Base-by-base conservation (phyloP, 2,113 vertebrate species). In the Arothron firmamentum region DNA sequence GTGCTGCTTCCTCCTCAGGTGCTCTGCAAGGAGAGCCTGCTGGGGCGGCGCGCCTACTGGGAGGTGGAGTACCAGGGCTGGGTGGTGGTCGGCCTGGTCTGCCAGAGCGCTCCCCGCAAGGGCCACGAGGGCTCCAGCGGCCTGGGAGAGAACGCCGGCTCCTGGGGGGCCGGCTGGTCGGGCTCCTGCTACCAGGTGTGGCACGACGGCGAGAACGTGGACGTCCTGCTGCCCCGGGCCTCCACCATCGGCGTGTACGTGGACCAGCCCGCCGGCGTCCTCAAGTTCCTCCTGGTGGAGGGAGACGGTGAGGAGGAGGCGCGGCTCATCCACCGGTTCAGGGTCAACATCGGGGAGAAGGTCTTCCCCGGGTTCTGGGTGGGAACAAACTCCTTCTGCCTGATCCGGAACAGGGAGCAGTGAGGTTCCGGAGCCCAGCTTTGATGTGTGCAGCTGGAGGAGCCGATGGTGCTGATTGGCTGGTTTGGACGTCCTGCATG, bases 141-240 rank as follows among this genome's bases (percentile, higher is more conserved):
- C 43, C 68, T 92, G 1, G 91, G 91, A 1, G 90, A 92, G 69
- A 92, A 92, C 67, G 28, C 9, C 18, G 7, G 13, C 52, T 92
- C 91, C 42, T 92, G 91, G 91, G 90, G 87, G 1, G 59, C 59
- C 1, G 90, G 91, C 72, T 91, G 89, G 90, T 85, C 83, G 0
- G 89, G 90, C 3, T 86, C 89, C 69, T 77, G 72, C 80, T 92
- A 85, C 82, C 89, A 92, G 12, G 81, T 82, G 15, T 92, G 91
- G 91, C 87, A 91, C 84, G 78, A 89, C 19, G 53, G 80, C 0
- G 88, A 87, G 38, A 88, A 89, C 45, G 28, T 68, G 43, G 87
- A 90, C 47, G 4, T 89, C 15, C 1, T 59, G 6, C 66, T 82
- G 2, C 75, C 84, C 12, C 9, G 2, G 2, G 4, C 21, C 50